Percentiles rank a stretch among this genome's conserved stretches.
Conservation (phyloP, 1,140 invertebrate genomes). For the Acyrthosiphon pisum region DNA sequence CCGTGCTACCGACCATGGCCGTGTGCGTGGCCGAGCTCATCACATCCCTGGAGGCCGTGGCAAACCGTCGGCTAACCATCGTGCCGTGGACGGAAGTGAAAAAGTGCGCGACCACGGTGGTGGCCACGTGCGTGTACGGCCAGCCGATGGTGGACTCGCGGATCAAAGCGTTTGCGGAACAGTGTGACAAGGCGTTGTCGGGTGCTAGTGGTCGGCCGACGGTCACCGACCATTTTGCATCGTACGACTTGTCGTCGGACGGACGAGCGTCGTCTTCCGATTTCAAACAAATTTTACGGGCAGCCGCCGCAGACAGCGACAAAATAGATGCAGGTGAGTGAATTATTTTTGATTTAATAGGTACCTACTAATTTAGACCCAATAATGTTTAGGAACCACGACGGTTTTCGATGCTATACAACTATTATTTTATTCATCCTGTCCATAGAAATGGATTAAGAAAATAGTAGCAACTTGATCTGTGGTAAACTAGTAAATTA, state of each 20-base stretch:
- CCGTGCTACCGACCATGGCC: neutral
- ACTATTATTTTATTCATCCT: neutral
- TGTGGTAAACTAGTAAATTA: neutral
- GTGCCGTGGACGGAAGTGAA: conserved; percentile 12
- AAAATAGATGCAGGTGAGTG: neutral
- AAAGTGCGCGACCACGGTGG: neutral
- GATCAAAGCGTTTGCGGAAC: conserved; percentile 27
- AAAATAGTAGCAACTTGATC: neutral
- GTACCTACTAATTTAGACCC: neutral
- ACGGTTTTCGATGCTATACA: neutral
- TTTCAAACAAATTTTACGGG: neutral
- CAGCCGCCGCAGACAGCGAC: neutral
- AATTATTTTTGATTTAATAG: neutral
- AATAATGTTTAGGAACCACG: neutral
- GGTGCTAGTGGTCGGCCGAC: neutral
- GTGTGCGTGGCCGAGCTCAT: conserved; percentile 8
- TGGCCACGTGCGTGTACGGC: conserved; percentile 47
- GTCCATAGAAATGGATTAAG: neutral
- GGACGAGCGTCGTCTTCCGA: neutral
- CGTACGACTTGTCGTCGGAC: neutral
- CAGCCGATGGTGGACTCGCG: conserved; percentile 34
- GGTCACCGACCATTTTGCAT: neutral
- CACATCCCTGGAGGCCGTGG: conserved; percentile 30
- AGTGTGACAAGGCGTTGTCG: neutral
- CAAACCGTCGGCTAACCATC: conserved; percentile 15